Evolutionary conservation across 2,113 vertebrate species (phyloP).

Genomic region (Caracal caracal): DNA sequence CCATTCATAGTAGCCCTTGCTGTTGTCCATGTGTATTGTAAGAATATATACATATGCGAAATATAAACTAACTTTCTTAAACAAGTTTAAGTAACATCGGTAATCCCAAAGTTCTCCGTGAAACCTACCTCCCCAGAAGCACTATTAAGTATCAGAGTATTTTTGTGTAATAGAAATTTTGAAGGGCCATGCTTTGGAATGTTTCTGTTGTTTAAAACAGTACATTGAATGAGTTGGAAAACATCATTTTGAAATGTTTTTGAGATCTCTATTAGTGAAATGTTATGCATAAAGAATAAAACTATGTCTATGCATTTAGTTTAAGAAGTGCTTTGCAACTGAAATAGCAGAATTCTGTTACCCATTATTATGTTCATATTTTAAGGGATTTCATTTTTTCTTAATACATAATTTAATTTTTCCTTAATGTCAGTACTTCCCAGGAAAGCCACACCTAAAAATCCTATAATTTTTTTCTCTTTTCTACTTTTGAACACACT

Average conservation of each 20-base stretch:
- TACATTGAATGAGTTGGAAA: not conserved
- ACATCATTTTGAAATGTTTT: not conserved
- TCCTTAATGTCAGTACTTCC: not conserved
- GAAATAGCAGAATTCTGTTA: not conserved
- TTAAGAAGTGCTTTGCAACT: not conserved
- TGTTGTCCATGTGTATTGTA: not conserved
- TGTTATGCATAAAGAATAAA: not conserved
- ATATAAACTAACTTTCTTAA: not conserved
- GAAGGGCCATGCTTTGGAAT: not conserved
- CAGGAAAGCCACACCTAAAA: not conserved
- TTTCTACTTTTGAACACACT: conserved; percentile 42
- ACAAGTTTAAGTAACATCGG: not conserved
- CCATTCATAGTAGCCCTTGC: not conserved
- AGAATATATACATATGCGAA: not conserved
- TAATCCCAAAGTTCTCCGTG: not conserved
- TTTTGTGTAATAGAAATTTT: not conserved
- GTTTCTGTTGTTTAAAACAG: not conserved
- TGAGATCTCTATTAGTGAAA: not conserved
- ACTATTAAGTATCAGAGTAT: not conserved
- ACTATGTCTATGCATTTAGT: not conserved
- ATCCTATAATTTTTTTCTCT: not conserved
- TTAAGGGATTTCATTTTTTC: not conserved
- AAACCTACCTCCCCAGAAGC: not conserved
- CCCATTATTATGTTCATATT: not conserved
- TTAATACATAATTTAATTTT: conserved; percentile 25